A percentile compares a stretch with the other conserved stretches of the same genome.
These are phyloP conservation scores for Leptopilina myrica DNA, from an alignment of 2,888 invertebrate genomes.

Conservation along the genomic window DNA sequence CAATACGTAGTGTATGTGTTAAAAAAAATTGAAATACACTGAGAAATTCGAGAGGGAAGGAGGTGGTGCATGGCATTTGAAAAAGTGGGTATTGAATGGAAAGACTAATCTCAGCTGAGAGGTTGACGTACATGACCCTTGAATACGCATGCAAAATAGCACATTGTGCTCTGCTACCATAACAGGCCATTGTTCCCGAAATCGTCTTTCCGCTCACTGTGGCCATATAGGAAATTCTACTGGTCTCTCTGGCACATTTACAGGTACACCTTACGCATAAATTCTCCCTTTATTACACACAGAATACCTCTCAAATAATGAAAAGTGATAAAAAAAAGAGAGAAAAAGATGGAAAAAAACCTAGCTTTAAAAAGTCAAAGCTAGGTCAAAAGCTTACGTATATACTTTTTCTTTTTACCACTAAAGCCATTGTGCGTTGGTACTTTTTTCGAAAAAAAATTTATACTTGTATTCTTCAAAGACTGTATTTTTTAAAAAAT, in stretches of 20 bases:
- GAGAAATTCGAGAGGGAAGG: neutral
- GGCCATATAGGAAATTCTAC: constrained; percentile 19
- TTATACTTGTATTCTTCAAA: no score
- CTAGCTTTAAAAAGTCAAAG: neutral
- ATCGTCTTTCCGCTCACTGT: constrained; percentile 14
- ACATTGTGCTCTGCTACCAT: neutral
- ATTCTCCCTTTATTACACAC: constrained; percentile 18
- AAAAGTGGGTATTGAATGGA: neutral
- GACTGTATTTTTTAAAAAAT: no score
- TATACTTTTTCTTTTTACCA: neutral
- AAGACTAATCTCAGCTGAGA: constrained; percentile 11
- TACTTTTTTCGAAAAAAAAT: no score
- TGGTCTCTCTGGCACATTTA: neutral
- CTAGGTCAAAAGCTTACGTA: neutral
- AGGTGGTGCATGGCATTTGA: neutral
- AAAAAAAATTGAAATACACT: no score
- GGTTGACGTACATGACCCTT: constrained; percentile 9
- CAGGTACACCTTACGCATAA: constrained; percentile 4
- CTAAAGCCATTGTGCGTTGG: neutral
- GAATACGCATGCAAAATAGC: constrained; percentile 21
- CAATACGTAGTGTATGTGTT: no score
- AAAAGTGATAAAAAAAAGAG: neutral
- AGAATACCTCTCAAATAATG: constrained; percentile 11
- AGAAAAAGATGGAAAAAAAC: neutral
- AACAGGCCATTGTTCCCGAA: constrained; percentile 33